These are phyloP conservation scores for Montifringilla adamsi DNA, from an alignment of 2,113 vertebrate species.

Conservation along the genomic window DNA sequence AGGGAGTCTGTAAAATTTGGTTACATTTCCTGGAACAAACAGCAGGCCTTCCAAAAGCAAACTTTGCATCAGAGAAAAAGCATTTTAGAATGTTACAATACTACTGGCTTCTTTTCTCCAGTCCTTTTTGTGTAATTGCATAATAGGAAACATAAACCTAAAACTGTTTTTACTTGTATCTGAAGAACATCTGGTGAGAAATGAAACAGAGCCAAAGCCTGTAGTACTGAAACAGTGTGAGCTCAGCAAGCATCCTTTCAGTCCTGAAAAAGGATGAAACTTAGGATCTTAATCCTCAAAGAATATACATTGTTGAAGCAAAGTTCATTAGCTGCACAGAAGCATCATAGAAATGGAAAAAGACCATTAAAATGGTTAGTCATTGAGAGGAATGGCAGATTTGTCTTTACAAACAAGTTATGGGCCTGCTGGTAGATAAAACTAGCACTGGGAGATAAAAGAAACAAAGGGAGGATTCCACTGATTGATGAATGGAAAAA, in stretches of 20 bases:
- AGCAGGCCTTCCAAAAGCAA: not conserved
- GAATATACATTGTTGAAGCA: not conserved
- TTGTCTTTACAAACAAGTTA: no score
- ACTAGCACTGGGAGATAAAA: no score
- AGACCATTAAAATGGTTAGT: not conserved
- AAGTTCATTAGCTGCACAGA: not conserved
- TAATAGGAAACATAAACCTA: constrained; percentile 19
- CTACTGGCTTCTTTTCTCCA: not conserved
- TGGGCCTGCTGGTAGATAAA: no score
- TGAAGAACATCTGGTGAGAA: not conserved
- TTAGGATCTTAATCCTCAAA: not conserved
- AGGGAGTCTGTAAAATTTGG: not conserved
- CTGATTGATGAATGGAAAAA: no score
- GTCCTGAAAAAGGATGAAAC: not conserved
- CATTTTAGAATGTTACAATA: not conserved
- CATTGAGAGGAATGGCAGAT: no score
- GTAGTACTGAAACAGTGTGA: not conserved
- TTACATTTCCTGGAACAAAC: not conserved
- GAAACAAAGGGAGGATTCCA: no score
- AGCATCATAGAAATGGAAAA: not conserved
- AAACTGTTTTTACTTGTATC: not conserved
- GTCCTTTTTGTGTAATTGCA: not conserved
- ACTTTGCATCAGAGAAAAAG: not conserved
- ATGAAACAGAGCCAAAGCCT: not conserved
- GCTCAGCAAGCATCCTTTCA: not conserved